Evolutionary conservation across 2,797 vertebrate genomes (phyloP), one percentile per base, ranked within the genome.

Genomic region (Chromobotia macracanthus): DNA sequence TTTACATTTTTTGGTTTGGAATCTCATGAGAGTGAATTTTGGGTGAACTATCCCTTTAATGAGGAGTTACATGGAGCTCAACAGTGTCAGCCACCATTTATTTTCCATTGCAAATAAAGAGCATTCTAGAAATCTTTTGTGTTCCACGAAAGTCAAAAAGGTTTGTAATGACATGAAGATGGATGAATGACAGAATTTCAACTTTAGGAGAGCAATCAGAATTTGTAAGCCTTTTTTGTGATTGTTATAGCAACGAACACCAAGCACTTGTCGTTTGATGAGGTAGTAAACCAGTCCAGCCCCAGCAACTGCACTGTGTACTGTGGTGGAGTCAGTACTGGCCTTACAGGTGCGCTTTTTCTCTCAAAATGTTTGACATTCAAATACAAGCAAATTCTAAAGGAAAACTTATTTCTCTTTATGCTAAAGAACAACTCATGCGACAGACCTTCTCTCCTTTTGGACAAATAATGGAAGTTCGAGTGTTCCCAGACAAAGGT

Each of bases 241-340:
- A 38, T 73, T 64, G 64, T 50, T 11, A 21, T 58, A 88, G 55
- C 87, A 92, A 96, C 90, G 46, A 98, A 95, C 88, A 89, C 96
- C 86, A 99, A 99, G 89, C 97, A 97, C 51, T 91, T 99, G 41
- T 97, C 95, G 11, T 99, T 97, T 10, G 97, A 99, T 5, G 97
- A 99, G 19, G 97, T 99, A 72, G 93, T 99, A 83, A 97, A 92
- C 87, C 97, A 99, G 90, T 99, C 97, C 82, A 99, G 97, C 86
- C 97, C 96, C 50, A 97, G 95, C 90, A 99, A 99, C 91, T 98
- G 96, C 88, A 99, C 97, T 0, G 97, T 99, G 15, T 99, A 99
- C 88, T 99, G 97, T 64, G 97, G 97, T 0, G 97, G 97, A 0
- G 96, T 99, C 48, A 97, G 96, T 74, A 94, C 95, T 0, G 97